A percentile compares a stretch with the other conserved stretches of the same genome.
Conservation (phyloP, 2,888 invertebrate species). For the Creontiades dilutus region DNA sequence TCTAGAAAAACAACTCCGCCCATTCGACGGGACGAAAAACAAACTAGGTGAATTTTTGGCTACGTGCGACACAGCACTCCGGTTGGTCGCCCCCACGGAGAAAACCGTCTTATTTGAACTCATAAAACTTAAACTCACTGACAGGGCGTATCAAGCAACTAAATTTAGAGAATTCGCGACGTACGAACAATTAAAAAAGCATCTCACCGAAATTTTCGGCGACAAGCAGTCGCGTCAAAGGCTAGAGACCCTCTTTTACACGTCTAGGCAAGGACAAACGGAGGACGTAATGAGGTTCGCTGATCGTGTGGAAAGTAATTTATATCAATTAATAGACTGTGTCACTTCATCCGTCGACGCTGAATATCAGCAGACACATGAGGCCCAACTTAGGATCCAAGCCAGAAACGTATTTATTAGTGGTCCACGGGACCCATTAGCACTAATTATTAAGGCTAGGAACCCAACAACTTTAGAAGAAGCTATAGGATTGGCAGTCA, state of each 20-base stretch:
- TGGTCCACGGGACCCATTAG: neutral
- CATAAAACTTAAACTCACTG: neutral
- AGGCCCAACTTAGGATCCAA: neutral
- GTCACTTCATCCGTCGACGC: neutral
- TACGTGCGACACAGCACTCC: neutral
- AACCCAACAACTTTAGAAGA: neutral
- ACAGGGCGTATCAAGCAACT: neutral
- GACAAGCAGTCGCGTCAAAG: neutral
- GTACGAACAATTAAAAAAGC: neutral
- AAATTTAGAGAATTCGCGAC: neutral
- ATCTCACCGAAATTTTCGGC: neutral
- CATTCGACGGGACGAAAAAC: neutral
- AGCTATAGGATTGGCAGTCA: neutral
- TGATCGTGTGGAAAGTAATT: neutral
- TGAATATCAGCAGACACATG: neutral
- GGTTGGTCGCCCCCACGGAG: neutral
- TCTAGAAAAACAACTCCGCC: neutral
- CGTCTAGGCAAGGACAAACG: neutral
- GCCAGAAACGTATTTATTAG: neutral
- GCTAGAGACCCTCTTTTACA: neutral
- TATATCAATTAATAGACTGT: neutral
- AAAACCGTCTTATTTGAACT: neutral
- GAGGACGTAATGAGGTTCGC: neutral
- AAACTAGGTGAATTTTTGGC: neutral
- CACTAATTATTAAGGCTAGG: neutral